Conservation (phyloP, 1,140 invertebrate species). For the Drosophila sulfurigaster region DNA sequence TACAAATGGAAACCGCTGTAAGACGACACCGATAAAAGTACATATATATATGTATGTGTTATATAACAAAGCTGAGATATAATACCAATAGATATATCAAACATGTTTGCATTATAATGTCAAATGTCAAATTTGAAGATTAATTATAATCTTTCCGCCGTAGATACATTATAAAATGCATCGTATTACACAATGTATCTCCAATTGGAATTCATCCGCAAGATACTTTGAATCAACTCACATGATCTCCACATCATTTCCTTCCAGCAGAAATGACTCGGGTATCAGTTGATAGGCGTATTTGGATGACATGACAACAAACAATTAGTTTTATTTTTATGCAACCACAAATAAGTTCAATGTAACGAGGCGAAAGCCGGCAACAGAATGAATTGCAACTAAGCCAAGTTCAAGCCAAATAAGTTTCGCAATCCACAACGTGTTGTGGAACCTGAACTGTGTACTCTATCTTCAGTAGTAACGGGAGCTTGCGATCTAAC, state of each 20-base stretch:
- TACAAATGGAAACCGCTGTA: not conserved
- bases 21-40: not conserved
- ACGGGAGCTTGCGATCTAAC: not conserved
- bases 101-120: not conserved
- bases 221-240: constrained; percentile 37
- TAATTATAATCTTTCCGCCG: not conserved
- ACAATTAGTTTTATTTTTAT: not conserved
- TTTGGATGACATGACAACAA: constrained; percentile 64
- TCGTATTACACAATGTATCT: not conserved
- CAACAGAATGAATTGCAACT: constrained; percentile 5
- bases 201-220: not conserved
- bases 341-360: not conserved
- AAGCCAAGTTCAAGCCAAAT: not conserved
- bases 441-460: constrained; percentile 17
- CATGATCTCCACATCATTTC: not conserved
- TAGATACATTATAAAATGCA: not conserved
- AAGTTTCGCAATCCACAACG: constrained; percentile 4
- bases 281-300: constrained; percentile 69
- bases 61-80: not conserved
- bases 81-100: not conserved
- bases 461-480: not conserved
- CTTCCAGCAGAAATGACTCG: constrained; percentile 49
- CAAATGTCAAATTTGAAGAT: not conserved
- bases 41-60: not conserved
- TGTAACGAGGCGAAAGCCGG: constrained; percentile 16